Evolutionary conservation across 2,113 vertebrate genomes (phyloP).

Genomic region (Mesitornis unicolor): DNA sequence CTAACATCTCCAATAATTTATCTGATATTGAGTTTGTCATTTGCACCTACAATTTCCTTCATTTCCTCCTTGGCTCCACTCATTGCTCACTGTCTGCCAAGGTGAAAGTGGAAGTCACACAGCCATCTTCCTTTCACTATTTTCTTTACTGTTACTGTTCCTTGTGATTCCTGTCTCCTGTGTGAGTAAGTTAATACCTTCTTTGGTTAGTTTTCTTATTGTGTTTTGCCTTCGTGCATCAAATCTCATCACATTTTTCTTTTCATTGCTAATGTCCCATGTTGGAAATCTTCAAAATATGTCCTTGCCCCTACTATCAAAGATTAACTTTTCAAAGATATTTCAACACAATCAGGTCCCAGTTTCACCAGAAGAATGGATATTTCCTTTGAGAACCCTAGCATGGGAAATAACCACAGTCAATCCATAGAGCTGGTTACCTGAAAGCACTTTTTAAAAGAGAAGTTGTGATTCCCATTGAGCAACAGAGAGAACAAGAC

Average conservation of each 20-base stretch:
- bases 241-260: not conserved
- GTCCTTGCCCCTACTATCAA: not conserved
- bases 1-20: not conserved
- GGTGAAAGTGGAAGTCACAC: not conserved
- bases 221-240: not conserved
- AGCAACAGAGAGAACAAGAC: not conserved
- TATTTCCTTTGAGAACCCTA: not conserved
- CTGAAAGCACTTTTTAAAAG: not conserved
- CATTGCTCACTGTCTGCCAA: not conserved
- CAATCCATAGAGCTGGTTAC: not conserved
- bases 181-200: not conserved
- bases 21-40: not conserved
- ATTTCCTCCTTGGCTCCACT: not conserved
- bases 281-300: not conserved
- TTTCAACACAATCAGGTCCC: not conserved
- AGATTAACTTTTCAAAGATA: not conserved
- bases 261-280: not conserved
- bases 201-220: not conserved
- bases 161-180: not conserved
- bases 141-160: not conserved
- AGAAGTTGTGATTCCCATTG: not conserved
- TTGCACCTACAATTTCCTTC: not conserved
- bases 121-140: not conserved
- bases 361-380: not conserved
- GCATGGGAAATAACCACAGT: not conserved